phyloP scores from a whole-genome alignment of 1,140 invertebrate genomes.

The Saxidomus purpurata region DNA sequence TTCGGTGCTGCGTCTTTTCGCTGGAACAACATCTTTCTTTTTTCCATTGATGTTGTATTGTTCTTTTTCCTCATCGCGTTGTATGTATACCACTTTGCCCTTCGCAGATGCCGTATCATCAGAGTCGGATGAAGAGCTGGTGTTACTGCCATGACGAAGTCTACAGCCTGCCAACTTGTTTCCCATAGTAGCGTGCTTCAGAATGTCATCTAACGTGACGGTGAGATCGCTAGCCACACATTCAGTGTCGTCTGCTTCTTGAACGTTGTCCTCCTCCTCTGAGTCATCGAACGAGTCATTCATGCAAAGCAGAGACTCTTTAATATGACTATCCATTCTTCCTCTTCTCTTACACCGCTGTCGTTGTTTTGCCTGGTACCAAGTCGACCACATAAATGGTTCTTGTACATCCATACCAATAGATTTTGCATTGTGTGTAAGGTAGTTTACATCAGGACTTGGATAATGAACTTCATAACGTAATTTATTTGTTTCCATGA shows the following conservation, averaged over 20 bases:
- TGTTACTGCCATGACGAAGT: not conserved
- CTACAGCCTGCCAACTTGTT: not conserved
- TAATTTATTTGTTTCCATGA: not conserved
- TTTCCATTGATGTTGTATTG: not conserved
- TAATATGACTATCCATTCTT: not conserved
- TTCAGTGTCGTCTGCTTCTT: slow-evolving; percentile 28
- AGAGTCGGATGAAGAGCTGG: not conserved
- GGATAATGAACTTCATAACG: slow-evolving; percentile 46
- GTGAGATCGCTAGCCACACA: not conserved
- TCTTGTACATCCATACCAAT: slow-evolving; percentile 10
- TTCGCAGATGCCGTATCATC: not conserved
- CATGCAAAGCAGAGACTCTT: slow-evolving; percentile 29
- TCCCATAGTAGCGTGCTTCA: slow-evolving; percentile 38
- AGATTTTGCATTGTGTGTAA: slow-evolving; percentile 24
- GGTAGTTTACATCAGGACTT: slow-evolving; percentile 4
- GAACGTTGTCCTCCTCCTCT: slow-evolving; percentile 37
- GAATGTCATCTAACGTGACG: slow-evolving; percentile 32
- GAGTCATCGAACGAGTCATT: slow-evolving; percentile 27
- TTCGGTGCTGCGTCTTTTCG: not conserved
- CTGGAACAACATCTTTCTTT: not conserved
- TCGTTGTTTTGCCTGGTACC: not conserved
- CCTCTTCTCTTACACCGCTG: not conserved
- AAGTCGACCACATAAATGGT: not conserved
- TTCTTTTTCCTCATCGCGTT: not conserved
- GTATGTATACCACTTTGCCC: not conserved